These are phyloP conservation scores for Antheraea yamamai DNA, from an alignment of 2,888 invertebrate genomes.

Conservation along the genomic window DNA sequence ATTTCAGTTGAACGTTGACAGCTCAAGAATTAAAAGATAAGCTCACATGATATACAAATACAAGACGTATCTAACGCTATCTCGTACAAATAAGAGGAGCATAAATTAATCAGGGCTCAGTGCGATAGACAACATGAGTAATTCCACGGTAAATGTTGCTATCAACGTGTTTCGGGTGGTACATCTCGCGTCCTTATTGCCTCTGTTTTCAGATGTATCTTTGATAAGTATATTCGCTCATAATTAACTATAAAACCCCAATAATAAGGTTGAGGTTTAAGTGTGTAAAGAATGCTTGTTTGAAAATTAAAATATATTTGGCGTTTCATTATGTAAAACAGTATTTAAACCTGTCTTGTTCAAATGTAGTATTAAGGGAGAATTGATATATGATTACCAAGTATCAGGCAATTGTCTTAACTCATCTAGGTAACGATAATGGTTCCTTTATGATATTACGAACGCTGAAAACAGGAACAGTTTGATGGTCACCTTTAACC, in stretches of 20 bases:
- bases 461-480: background rate
- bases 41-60: conserved; percentile 73
- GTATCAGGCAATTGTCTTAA: background rate
- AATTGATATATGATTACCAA: background rate
- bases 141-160: conserved; percentile 72
- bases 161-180: conserved; percentile 45
- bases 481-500: background rate
- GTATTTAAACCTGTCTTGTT: background rate
- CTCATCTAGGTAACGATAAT: background rate
- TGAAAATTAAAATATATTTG: background rate
- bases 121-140: conserved; percentile 72
- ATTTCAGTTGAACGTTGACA: conserved; percentile 60
- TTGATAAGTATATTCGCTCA: background rate
- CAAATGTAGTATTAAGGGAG: background rate
- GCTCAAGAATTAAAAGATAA: conserved; percentile 81
- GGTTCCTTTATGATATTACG: background rate
- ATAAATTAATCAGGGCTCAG: conserved; percentile 76
- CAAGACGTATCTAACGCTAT: conserved; percentile 68
- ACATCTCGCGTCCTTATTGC: conserved; percentile 48
- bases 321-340: background rate
- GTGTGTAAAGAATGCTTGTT: background rate
- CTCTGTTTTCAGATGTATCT: conserved; percentile 47
- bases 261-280: background rate
- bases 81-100: conserved; percentile 70
- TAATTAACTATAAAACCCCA: background rate